Base-by-base conservation (phyloP, 2,888 invertebrate genomes). In the Itoplectis maculator region DNA sequence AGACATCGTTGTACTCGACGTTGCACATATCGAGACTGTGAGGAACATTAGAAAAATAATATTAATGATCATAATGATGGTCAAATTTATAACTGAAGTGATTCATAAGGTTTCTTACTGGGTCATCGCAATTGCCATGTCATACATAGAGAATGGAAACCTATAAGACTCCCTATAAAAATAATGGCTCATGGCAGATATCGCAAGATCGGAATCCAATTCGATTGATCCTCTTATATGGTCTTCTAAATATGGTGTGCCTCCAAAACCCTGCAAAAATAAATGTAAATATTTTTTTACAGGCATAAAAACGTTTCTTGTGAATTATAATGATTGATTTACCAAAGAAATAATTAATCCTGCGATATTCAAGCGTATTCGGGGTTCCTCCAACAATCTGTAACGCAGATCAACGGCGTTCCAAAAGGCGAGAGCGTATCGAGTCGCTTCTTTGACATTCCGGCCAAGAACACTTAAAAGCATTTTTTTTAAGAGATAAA, bases 381-480 rank as follows among this genome's bases (percentile, higher is more conserved):
- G 84, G 0, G 91, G 92, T 29, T 87, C 82, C 4, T 65, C 73
- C 11, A 92, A 83, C 40, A 82, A 76, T 65, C 92, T 86, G 40
- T 89, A 92, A 65, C 91, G 87, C 61, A 92, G 88, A 78, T 92
- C 91, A 1, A 92, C 89, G 8, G 88, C 92, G 70, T 91, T 89
- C 91, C 91, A 91, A 63, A 89, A 91, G 0, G 91, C 86, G 8
- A 91, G 37, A 18, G 90, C 69, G 72, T 92, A 92, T 61, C 83
- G 81, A 37, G 85, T 83, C 0, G 88, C 82, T 61, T 85, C 86
- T 20, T 86, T 79, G 0, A 88, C n/a, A 70, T 86, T 74, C 54
- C 63, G 75, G 1, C 87, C 85, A 2, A 89, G 70, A 72, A 83
- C 75, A 54, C 90, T 90, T 59, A 61, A 72, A 56, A 2, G 13